Evolutionary conservation across 2,113 vertebrate species (phyloP), one percentile per base, ranked within the genome.

Genomic region (Rhynchopsitta pachyrhyncha): DNA sequence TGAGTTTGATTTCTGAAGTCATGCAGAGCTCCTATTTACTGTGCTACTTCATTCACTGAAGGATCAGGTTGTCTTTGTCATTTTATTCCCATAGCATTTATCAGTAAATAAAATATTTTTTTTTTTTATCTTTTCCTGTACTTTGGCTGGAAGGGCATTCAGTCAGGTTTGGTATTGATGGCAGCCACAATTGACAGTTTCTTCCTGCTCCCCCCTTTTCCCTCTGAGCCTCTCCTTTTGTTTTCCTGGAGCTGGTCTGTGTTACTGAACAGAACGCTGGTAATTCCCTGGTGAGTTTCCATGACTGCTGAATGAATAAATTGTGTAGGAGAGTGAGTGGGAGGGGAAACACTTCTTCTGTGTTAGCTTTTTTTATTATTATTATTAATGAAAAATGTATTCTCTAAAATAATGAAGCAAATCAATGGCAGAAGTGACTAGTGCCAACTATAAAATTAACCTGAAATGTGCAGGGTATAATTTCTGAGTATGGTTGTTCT

Each of bases 301-400:
- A 79, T 77, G 50, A 75, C 73, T 88, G 73, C 71, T 95, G 88
- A 86, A 86, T 90, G 88, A 93, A 93, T 96, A 95, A 81, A 90
- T 75, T 88, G 70, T 75, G 47, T 63, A 81, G 33, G 8, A 27
- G 23, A 82, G 87, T 64, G 81, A 73, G 63, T 90, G 39, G 83
- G 85, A 96, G 25, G 69, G 24, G 47, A 88, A 82, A 44, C 9
- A 8, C 29, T 86, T 6, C 9, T 71, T 49, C 71, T 71, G 41
- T 92, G 29, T 86, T 42, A 17, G 1, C 1, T 39, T 75, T 67
- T n/a, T 46, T 79, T 49, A 7, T 17, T 6, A 5, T 5, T 27
- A 31, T 55, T 33, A 33, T 52, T 29, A 76, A 42, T 50, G 52
- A 64, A 94, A 93, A 87, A 70, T 47, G 28, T 49, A 14, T 63